Evolutionary conservation across 1,140 invertebrate species (phyloP).

Genomic region (Venustaconcha ellipsiformis): DNA sequence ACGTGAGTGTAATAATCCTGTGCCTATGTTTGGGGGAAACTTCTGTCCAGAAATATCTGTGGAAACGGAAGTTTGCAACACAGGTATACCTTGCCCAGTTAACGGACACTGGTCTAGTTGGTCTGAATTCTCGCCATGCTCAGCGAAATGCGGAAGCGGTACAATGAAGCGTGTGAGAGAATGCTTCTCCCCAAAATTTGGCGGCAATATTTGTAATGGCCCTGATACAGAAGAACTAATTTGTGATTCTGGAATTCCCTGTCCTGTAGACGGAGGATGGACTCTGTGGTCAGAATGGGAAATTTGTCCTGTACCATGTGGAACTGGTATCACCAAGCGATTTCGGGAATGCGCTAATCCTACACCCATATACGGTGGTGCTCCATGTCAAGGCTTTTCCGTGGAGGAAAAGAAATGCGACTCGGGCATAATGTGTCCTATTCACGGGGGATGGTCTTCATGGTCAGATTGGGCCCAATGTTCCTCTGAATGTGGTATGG

Average conservation of each 20-base stretch:
- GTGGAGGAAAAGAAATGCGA: conserved; percentile 15
- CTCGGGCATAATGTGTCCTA: conserved; percentile 15
- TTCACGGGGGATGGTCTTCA: conserved; percentile 55
- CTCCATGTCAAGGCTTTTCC: conserved; percentile 37
- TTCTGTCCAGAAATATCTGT: conserved; percentile 33
- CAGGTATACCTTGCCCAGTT: conserved; percentile 21
- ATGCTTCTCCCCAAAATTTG: conserved; percentile 37
- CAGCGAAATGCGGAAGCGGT: conserved; percentile 37
- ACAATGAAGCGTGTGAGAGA: conserved; percentile 30
- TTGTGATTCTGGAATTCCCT: conserved; percentile 24
- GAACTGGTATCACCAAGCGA: conserved; percentile 40
- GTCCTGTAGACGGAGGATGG: conserved; percentile 35
- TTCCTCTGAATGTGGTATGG: conserved; percentile 50
- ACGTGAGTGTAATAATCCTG: conserved; percentile 44
- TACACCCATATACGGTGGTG: conserved; percentile 44
- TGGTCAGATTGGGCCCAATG: conserved; percentile 60
- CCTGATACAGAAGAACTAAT: conserved; percentile 17
- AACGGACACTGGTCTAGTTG: conserved; percentile 41
- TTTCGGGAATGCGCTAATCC: conserved; percentile 48
- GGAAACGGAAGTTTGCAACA: conserved; percentile 41
- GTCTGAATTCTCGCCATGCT: conserved; percentile 34
- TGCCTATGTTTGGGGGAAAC: conserved; percentile 34
- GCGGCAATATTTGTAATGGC: conserved; percentile 33
- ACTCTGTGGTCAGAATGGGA: conserved; percentile 19
- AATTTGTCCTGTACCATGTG: conserved; percentile 49